Evolutionary conservation across 2,797 vertebrate species (phyloP).

Genomic region (Orestias chungarensis): DNA sequence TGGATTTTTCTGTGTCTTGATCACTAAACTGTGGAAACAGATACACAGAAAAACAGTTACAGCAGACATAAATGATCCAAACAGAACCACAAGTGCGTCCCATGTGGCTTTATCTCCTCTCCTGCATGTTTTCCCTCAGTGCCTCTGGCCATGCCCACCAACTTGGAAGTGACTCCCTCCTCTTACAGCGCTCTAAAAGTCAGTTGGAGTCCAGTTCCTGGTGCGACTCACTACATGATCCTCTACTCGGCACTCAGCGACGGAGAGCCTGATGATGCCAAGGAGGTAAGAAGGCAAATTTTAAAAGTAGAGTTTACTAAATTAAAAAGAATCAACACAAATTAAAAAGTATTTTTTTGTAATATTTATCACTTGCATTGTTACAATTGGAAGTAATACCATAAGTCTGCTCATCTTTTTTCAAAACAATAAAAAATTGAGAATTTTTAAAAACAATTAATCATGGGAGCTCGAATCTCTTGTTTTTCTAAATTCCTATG

Average conservation of each 20-base stretch:
- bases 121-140: constrained; percentile 64
- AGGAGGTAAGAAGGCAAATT: constrained; percentile 72
- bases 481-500: too few relatives aligned
- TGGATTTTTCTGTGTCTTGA: too few relatives aligned
- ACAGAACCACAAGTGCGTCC: not conserved
- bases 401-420: too few relatives aligned
- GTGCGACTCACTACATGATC: constrained; percentile 90
- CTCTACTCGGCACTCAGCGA: constrained; percentile 81
- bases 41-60: not conserved
- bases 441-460: too few relatives aligned
- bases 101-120: not conserved
- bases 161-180: constrained; percentile 81
- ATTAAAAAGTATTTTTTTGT: too few relatives aligned
- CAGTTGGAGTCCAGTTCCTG: constrained; percentile 83
- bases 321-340: not conserved
- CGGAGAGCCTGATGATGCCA: constrained; percentile 83
- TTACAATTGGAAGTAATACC: too few relatives aligned
- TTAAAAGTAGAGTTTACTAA: not conserved
- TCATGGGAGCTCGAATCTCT: too few relatives aligned
- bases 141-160: constrained; percentile 81
- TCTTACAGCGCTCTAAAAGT: constrained; percentile 84
- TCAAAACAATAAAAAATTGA: too few relatives aligned
- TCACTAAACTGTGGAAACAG: too few relatives aligned
- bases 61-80: not conserved
- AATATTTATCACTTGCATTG: too few relatives aligned